Evolutionary conservation across 2,797 vertebrate species (phyloP), one percentile per base, ranked within the genome.

Genomic region (Lutjanus argentimaculatus): DNA sequence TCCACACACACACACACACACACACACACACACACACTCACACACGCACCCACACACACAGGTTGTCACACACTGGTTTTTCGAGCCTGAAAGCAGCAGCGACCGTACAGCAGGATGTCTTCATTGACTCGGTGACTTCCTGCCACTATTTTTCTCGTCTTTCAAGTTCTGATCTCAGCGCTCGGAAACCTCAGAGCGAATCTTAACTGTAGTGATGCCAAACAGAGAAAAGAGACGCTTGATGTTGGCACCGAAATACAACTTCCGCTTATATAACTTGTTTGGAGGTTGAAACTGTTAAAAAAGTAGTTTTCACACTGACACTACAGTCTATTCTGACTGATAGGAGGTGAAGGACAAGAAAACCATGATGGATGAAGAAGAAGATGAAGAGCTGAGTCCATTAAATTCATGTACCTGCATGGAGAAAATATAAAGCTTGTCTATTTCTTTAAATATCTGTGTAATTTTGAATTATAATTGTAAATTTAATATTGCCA

Each of bases 51-150:
- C 57, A 42, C 62, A 40, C 80, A 42, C 61, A 75, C 61, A 0
- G 21, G 4, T 16, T 56, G 1, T 57, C 68, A 65, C 65, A 65
- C 67, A 14, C n/a, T 12, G 83, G 17, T 42, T 58, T 64, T 61
- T 7, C 25, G 25, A 48, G 43, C 56, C 67, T 52, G 58, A 64
- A 73, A 69, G 72, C 72, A 65, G 79, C 66, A 40, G 71, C 40
- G 14, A 15, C 67, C 30, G 16, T 52, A 43, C 58, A 53, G 76
- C 72, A 67, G 72, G 82, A 79, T 63, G 77, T 72, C 67, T 79
- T 84, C 82, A 80, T 67, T 45, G 14, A 74, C 66, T 85, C 7
- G 0, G 16, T 3, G 49, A 83, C 80, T 80, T 83, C 80, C 73
- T 83, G 73, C 36, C 0, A 9, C 62, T 76, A 51, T 77, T 67